phyloP scores from a whole-genome alignment of 2,888 invertebrate species.

The Pollenia labialis region DNA sequence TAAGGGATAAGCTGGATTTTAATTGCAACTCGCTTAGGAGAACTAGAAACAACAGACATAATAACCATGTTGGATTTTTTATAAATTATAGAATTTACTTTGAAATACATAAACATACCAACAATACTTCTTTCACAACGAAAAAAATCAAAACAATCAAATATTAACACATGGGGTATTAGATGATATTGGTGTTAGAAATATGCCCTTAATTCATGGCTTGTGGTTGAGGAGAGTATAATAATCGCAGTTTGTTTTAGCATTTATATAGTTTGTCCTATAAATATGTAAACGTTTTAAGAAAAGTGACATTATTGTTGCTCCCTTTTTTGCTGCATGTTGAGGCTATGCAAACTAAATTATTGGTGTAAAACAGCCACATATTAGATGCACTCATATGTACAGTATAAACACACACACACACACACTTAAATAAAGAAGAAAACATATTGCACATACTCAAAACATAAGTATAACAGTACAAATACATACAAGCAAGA shows the following conservation, averaged over 20 bases:
- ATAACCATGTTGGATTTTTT: too few relatives aligned
- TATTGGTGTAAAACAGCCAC: constrained; percentile 65
- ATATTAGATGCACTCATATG: constrained; percentile 29
- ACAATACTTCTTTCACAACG: too few relatives aligned
- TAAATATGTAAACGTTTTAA: constrained; percentile 4
- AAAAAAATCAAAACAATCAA: too few relatives aligned
- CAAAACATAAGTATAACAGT: neutral
- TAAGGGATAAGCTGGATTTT: too few relatives aligned
- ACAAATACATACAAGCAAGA: neutral
- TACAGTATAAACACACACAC: neutral
- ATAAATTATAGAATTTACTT: too few relatives aligned
- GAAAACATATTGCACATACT: neutral
- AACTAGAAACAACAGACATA: too few relatives aligned
- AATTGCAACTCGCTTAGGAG: too few relatives aligned
- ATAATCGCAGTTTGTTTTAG: neutral
- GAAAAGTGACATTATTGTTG: constrained; percentile 54
- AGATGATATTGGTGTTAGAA: too few relatives aligned
- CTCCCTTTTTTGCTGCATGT: constrained; percentile 21
- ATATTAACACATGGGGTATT: too few relatives aligned
- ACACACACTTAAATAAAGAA: neutral
- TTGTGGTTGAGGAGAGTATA: too few relatives aligned
- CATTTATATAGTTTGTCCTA: constrained; percentile 4
- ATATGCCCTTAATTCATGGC: too few relatives aligned
- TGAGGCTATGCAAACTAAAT: constrained; percentile 67
- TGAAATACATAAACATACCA: too few relatives aligned